Percentiles rank a stretch among this genome's conserved stretches.
Conservation (phyloP, 2,888 invertebrate genomes). For the Synergus gifuensis region DNA sequence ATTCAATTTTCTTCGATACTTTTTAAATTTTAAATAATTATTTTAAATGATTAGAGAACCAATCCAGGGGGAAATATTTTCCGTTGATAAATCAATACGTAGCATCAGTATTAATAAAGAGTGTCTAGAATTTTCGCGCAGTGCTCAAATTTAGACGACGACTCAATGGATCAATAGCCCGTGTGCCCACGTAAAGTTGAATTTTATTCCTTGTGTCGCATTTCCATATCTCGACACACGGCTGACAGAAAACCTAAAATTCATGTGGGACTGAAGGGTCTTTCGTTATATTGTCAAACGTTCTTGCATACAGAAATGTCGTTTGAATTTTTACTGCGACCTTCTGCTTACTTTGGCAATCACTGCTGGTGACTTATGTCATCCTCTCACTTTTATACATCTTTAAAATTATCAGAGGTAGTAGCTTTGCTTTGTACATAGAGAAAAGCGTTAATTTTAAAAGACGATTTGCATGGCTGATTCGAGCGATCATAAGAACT, state of each 20-base stretch:
- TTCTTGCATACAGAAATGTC: conserved; percentile 23
- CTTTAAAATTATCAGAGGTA: too few relatives aligned
- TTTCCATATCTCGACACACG: conserved; percentile 33
- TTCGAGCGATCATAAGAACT: too few relatives aligned
- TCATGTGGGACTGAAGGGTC: conserved; percentile 36
- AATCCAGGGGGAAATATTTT: not conserved
- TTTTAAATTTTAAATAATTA: not conserved
- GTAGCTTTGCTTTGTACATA: too few relatives aligned
- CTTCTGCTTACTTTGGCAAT: not conserved
- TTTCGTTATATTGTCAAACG: conserved; percentile 16
- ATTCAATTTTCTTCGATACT: not conserved
- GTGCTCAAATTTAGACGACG: conserved; percentile 1
- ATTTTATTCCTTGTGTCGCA: not conserved
- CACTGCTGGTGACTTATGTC: not conserved
- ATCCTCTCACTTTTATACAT: not conserved
- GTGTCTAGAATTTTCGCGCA: not conserved
- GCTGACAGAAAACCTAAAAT: conserved; percentile 25
- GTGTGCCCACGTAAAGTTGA: conserved; percentile 30
- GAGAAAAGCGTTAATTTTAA: too few relatives aligned
- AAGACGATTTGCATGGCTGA: too few relatives aligned
- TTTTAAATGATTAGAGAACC: not conserved
- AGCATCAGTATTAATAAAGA: not conserved
- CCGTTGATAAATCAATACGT: not conserved
- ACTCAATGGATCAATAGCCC: conserved; percentile 8
- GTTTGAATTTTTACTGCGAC: not conserved